Evolutionary conservation across 2,888 invertebrate species (phyloP).

Genomic region (Rosalia funebris): DNA sequence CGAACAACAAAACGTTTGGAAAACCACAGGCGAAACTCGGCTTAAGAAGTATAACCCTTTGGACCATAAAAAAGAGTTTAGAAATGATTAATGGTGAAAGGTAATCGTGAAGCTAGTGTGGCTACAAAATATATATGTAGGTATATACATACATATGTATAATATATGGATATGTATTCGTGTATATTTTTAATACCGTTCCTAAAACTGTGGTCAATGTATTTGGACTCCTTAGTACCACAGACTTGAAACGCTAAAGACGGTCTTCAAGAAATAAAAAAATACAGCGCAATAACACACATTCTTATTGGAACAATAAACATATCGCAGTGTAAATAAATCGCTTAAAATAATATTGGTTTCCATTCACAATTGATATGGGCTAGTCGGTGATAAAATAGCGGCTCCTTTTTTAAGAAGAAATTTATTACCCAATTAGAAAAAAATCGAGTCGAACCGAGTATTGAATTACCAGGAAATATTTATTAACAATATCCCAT

Average conservation of each 20-base stretch:
- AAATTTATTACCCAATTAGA: conserved; percentile 36
- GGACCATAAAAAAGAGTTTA: too few relatives aligned
- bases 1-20: too few relatives aligned
- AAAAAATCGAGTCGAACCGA: conserved; percentile 24
- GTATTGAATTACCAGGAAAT: conserved; percentile 36
- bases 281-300: conserved; percentile 4
- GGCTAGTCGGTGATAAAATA: conserved; percentile 22
- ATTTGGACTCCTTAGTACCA: too few relatives aligned
- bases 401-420: conserved; percentile 26
- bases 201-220: too few relatives aligned
- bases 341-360: conserved; percentile 24
- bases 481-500: conserved; percentile 31
- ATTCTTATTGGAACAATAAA: conserved; percentile 5
- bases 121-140: too few relatives aligned
- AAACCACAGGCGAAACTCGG: too few relatives aligned
- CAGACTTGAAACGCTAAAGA: background rate
- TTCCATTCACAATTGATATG: conserved; percentile 21
- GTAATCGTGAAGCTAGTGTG: too few relatives aligned
- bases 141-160: too few relatives aligned
- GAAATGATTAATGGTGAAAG: too few relatives aligned
- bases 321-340: conserved; percentile 15
- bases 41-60: too few relatives aligned
- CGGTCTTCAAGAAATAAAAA: conserved; percentile 2
- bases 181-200: too few relatives aligned
- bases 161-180: too few relatives aligned